A percentile compares a stretch with the other conserved stretches of the same genome.
phyloP scores from a whole-genome alignment of 1,140 invertebrate species.

The Diabrotica virgifera region DNA sequence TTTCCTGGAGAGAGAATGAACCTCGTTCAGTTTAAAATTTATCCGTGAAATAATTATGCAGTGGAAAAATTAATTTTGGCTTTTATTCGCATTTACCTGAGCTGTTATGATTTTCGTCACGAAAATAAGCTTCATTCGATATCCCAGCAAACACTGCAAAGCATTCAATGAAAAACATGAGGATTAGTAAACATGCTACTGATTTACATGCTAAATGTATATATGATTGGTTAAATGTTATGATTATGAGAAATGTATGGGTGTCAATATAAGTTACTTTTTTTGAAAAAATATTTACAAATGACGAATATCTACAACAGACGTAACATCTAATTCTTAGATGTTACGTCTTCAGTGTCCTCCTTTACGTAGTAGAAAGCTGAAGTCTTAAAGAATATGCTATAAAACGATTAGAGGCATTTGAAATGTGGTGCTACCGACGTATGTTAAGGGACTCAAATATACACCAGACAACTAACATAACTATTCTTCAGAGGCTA shows the following conservation, averaged over 20 bases:
- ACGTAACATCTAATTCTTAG: no score
- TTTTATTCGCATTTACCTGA: slow-evolving; percentile 42
- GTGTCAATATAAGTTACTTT: no score
- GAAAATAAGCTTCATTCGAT: slow-evolving; percentile 49
- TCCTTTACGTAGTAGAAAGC: no score
- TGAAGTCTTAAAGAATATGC: no score
- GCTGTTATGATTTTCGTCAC: slow-evolving; percentile 48
- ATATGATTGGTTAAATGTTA: not conserved
- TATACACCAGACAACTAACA: no score
- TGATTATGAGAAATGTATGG: not conserved
- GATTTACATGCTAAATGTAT: not conserved
- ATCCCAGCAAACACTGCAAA: slow-evolving; percentile 47
- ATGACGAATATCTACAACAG: no score
- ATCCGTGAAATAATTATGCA: slow-evolving; percentile 2
- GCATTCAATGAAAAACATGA: slow-evolving; percentile 29
- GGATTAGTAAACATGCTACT: slow-evolving; percentile 27
- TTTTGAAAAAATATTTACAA: no score
- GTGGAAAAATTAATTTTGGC: slow-evolving; percentile 8
- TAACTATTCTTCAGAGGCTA: no score
- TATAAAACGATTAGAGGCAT: no score
- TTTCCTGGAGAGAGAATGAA: slow-evolving; percentile 26
- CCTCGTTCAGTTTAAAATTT: slow-evolving; percentile 8
- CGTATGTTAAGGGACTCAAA: no score
- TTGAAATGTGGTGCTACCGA: no score
- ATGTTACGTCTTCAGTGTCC: no score